These are phyloP conservation scores for Camponotus vicinus DNA, from an alignment of 1,140 invertebrate genomes.

Conservation along the genomic window DNA sequence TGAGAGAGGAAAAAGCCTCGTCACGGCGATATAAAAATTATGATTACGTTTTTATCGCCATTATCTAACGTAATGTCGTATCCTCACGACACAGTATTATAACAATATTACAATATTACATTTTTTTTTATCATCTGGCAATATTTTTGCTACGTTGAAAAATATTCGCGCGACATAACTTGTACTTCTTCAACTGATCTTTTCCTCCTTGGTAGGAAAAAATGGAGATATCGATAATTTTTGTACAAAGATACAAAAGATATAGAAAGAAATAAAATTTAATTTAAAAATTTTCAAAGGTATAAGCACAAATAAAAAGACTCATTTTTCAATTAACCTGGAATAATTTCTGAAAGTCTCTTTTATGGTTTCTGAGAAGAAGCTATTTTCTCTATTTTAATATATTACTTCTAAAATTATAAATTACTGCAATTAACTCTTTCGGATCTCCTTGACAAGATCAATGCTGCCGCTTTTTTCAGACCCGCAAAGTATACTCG, in stretches of 20 bases:
- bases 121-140: neutral
- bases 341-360: neutral
- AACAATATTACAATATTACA: neutral
- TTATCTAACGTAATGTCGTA: neutral
- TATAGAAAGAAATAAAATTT: neutral
- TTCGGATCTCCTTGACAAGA: neutral
- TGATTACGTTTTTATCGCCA: neutral
- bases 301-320: neutral
- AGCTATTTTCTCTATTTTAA: neutral
- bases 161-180: neutral
- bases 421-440: neutral
- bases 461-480: neutral
- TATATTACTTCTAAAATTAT: neutral
- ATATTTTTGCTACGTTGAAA: neutral
- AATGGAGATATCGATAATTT: neutral
- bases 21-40: conserved; percentile 11
- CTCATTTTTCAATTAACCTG: neutral
- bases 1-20: conserved; percentile 8
- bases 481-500: neutral
- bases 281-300: neutral
- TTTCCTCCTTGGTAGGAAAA: neutral
- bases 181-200: neutral
- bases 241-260: neutral
- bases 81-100: neutral
- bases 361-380: neutral